Percentiles rank a stretch among this genome's conserved stretches.
phyloP scores from a whole-genome alignment of 2,797 vertebrate genomes.

The Mormyrops boulengeri region DNA sequence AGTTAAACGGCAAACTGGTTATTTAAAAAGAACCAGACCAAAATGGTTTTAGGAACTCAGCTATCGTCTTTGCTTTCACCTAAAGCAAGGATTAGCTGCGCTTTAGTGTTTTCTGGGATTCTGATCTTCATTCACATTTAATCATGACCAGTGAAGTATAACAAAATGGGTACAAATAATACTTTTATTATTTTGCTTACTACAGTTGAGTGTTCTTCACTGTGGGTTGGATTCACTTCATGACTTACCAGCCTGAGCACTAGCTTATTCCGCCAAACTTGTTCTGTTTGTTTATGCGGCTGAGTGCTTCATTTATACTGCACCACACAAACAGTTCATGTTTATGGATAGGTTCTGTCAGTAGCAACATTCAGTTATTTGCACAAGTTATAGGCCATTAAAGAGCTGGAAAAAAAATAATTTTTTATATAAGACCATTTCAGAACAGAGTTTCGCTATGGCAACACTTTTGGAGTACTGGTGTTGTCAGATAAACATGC shows the following conservation, averaged over 20 bases:
- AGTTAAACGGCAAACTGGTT: not conserved
- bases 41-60: not conserved
- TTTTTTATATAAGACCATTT: not conserved
- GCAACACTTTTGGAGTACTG: not conserved
- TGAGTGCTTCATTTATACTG: not conserved
- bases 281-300: not conserved
- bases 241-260: not conserved
- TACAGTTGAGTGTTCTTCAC: not conserved
- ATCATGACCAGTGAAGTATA: not conserved
- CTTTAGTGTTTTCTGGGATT: not conserved
- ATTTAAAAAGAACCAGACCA: not conserved
- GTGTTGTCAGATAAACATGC: not conserved
- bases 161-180: not conserved
- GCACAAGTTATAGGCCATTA: not conserved
- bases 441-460: not conserved
- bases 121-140: not conserved
- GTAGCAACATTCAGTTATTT: not conserved
- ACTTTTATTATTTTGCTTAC: not conserved
- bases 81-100: not conserved
- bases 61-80: not conserved
- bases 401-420: not conserved
- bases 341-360: not conserved
- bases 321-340: not conserved
- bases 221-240: not conserved
- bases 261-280: not conserved